Evolutionary conservation across 1,140 invertebrate genomes (phyloP), one percentile per base, ranked within the genome.

Genomic region (Drosophila ohnishii): DNA sequence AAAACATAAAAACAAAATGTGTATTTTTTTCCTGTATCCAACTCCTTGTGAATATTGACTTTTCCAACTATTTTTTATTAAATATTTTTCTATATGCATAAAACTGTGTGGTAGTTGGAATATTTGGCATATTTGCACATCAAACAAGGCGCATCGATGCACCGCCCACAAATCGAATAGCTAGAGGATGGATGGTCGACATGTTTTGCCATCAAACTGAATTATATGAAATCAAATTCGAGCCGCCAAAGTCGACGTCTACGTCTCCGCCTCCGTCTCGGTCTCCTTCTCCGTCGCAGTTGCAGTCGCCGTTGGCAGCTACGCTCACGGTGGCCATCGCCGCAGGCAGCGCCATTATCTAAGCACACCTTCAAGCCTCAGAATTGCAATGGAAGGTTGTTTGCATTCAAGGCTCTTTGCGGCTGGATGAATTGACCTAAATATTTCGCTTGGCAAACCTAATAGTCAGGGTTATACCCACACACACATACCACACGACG

Each of bases 341-440:
- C 57, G 57, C 50, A 25, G 69, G 70, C 70, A 72, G 57, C 39
- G 70, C 59, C 70, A 84, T 88, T 88, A 84, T 88, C 87, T 87
- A 90, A 90, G 87, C 80, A 90, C 87, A 90, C 82, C 86, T 90
- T 86, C 71, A 78, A 71, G 79, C 83, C 78, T 75, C 64, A 80
- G 75, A 79, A 85, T 78, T 90, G 83, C 83, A 88, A 58, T 81
- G 88, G 88, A 90, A 90, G 84, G 88, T 90, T 90, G 84, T 88
- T 90, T 90, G 84, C 75, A 90, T 82, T 88, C 90, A 91, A 91
- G 90, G 90, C 79, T 90, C 75, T 85, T 85, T 91, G 90, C 86
- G 90, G 90, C 90, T 91, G 86, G 90, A 91, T 91, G 87, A 91
- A 80, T 90, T 91, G 90, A 91, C 90, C 90, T 91, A 91, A 91